Percentiles rank a stretch among this genome's conserved stretches.
phyloP scores from a whole-genome alignment of 2,797 vertebrate species.

The Sternarchorhynchus goeldii region DNA sequence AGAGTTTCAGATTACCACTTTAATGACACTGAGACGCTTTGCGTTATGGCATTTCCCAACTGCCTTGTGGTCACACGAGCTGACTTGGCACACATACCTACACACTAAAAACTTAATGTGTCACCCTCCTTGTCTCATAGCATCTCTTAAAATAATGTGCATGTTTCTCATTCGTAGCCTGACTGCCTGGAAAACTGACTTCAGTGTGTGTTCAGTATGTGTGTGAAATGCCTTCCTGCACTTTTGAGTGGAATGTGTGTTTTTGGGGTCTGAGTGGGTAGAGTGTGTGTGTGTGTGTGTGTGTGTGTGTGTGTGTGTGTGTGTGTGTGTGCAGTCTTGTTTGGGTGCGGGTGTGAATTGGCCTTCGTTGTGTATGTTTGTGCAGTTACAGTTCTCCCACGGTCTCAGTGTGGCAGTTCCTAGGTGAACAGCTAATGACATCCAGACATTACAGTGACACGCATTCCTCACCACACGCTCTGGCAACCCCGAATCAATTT shows the following conservation, averaged over 20 bases:
- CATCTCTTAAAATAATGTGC: slow-evolving; percentile 16
- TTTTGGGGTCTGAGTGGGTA: not conserved
- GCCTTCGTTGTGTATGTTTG: slow-evolving; percentile 33
- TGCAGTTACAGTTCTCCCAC: slow-evolving; percentile 54
- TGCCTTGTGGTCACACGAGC: not conserved
- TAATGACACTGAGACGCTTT: not conserved
- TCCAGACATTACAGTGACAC: slow-evolving; percentile 63
- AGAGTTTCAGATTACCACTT: not conserved
- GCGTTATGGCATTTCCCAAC: not conserved
- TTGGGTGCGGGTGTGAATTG: slow-evolving; percentile 23
- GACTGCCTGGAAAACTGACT: not conserved
- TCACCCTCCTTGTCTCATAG: slow-evolving; percentile 13
- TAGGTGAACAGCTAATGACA: slow-evolving; percentile 72
- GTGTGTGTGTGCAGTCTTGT: slow-evolving; percentile 6
- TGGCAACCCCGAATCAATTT: slow-evolving; percentile 57
- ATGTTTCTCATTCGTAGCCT: slow-evolving; percentile 22
- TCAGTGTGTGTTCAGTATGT: not conserved
- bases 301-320: slow-evolving; percentile 23
- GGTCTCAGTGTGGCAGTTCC: slow-evolving; percentile 62
- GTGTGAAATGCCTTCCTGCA: not conserved
- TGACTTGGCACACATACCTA: slow-evolving; percentile 2
- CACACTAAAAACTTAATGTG: not conserved
- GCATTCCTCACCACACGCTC: slow-evolving; percentile 68
- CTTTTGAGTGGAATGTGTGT: slow-evolving; percentile 29
- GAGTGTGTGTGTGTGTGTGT: slow-evolving; percentile 28